Percentiles rank a stretch among this genome's conserved stretches.
Evolutionary conservation across 2,797 vertebrate species (phyloP).

Genomic region (Dicrostonyx torquatus): DNA sequence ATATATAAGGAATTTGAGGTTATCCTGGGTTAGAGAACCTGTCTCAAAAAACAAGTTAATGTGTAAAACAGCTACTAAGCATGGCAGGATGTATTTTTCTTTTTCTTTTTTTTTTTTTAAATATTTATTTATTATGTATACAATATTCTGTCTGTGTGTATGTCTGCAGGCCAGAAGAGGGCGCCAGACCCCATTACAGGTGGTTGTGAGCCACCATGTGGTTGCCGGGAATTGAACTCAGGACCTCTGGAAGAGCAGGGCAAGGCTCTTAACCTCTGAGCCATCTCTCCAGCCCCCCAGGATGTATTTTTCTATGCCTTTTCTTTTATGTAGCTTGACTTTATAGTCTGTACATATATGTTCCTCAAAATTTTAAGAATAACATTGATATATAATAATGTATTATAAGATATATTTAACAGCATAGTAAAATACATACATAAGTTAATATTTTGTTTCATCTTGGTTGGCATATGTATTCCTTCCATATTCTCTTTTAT

Average conservation of each 20-base stretch:
- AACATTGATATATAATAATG: neutral
- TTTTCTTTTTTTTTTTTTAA: no score
- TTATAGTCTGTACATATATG: neutral
- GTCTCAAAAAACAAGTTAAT: neutral
- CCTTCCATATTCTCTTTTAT: conserved; percentile 13
- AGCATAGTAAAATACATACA: neutral
- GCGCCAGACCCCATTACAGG: no score
- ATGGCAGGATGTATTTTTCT: conserved; percentile 25
- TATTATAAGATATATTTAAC: neutral
- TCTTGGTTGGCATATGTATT: conserved; percentile 20
- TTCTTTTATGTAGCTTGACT: conserved; percentile 43
- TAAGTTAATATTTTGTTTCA: conserved; percentile 32
- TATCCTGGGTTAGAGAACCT: neutral
- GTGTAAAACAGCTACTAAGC: neutral
- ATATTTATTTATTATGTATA: no score
- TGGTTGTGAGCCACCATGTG: no score
- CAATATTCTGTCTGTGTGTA: no score
- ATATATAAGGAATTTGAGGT: neutral
- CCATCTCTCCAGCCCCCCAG: no score
- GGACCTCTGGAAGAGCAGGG: no score
- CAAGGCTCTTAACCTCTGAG: no score
- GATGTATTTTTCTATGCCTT: no score
- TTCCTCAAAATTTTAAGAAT: neutral
- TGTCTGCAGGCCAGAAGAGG: no score
- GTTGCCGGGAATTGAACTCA: no score